These are phyloP conservation scores for Aphelinus certus DNA, from an alignment of 1,140 invertebrate species.

Conservation along the genomic window DNA sequence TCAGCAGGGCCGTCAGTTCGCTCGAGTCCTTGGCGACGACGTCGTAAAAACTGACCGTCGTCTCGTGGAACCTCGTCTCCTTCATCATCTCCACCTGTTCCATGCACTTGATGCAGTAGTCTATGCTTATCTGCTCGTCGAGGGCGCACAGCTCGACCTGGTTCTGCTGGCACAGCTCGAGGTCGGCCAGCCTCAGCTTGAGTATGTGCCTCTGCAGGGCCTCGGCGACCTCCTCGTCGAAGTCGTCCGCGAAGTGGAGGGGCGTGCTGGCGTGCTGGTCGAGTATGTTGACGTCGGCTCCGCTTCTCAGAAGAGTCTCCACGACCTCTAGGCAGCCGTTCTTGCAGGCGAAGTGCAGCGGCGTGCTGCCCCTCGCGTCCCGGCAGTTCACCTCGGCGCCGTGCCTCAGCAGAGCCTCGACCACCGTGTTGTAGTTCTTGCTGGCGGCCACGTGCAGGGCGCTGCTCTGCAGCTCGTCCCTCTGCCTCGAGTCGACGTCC, in stretches of 20 bases:
- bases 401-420: background rate
- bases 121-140: too few relatives aligned
- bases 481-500: background rate
- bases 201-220: background rate
- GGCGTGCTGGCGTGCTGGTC: background rate
- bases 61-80: too few relatives aligned
- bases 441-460: background rate
- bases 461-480: background rate
- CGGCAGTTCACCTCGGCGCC: background rate
- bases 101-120: too few relatives aligned
- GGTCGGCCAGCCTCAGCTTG: too few relatives aligned
- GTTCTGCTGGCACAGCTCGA: too few relatives aligned
- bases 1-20: too few relatives aligned
- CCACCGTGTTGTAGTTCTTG: background rate
- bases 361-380: slow-evolving; percentile 21
- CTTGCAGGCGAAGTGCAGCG: slow-evolving; percentile 39
- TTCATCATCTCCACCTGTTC: too few relatives aligned
- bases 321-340: background rate
- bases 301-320: background rate
- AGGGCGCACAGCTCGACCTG: too few relatives aligned
- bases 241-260: background rate
- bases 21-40: too few relatives aligned
- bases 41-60: too few relatives aligned
- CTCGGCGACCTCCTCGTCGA: background rate
- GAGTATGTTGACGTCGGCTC: background rate